A percentile compares a stretch with the other conserved stretches of the same genome.
These are phyloP conservation scores for Sitodiplosis mosellana DNA, from an alignment of 1,140 invertebrate genomes.

Conservation along the genomic window DNA sequence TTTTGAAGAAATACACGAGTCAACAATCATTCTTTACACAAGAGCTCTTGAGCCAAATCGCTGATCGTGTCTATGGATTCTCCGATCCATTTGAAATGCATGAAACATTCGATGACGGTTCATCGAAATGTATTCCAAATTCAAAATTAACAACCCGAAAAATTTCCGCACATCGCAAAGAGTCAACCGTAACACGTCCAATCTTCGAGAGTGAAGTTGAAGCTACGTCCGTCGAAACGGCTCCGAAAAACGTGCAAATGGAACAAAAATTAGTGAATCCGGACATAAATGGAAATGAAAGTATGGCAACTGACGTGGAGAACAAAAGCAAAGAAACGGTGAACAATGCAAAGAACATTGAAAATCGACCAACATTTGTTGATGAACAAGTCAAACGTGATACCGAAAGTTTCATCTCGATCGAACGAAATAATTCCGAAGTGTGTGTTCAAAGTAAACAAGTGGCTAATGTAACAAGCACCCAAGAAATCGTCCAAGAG, in stretches of 20 bases:
- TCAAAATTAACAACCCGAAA: conserved; percentile 1
- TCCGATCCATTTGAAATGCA: neutral
- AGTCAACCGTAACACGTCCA: neutral
- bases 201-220: neutral
- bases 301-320: neutral
- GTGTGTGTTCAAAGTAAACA: too few species aligned
- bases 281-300: neutral
- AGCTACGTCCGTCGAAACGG: neutral
- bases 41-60: neutral
- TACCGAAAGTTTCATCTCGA: neutral
- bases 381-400: neutral
- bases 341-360: neutral
- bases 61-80: neutral
- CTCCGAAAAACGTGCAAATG: neutral
- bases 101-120: neutral
- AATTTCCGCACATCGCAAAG: neutral
- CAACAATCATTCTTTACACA: neutral
- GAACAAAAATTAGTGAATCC: neutral
- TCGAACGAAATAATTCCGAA: neutral
- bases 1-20: neutral
- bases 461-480: neutral
- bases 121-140: neutral
- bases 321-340: neutral
- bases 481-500: too few species aligned
- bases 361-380: neutral